phyloP scores from a whole-genome alignment of 2,888 invertebrate genomes.

The Leptodirus hochenwartii region DNA sequence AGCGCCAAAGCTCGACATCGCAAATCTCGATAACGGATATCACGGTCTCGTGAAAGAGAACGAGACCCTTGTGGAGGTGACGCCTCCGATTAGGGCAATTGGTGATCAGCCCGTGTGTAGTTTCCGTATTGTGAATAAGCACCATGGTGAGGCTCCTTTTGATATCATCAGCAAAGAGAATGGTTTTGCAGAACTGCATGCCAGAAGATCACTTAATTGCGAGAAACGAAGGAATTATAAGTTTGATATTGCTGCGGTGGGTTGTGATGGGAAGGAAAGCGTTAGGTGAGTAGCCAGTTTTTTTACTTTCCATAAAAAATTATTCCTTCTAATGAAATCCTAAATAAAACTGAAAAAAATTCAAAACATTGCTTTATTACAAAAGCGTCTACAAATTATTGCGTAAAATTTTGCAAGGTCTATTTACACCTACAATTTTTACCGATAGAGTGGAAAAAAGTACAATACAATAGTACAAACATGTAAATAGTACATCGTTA shows the following conservation, averaged over 20 bases:
- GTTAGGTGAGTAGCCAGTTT: slow-evolving; percentile 23
- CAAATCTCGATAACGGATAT: slow-evolving; percentile 72
- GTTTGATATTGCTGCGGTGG: slow-evolving; percentile 87
- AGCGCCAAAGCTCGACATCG: slow-evolving; percentile 57
- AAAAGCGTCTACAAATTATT: too few species aligned
- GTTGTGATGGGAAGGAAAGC: slow-evolving; percentile 66
- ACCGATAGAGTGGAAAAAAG: too few species aligned
- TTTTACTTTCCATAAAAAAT: too few species aligned
- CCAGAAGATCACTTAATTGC: slow-evolving; percentile 73
- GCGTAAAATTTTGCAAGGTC: too few species aligned
- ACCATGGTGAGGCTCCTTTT: slow-evolving; percentile 88
- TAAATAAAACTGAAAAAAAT: too few species aligned
- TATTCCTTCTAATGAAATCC: too few species aligned
- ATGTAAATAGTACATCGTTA: too few species aligned
- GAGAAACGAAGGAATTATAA: slow-evolving; percentile 89
- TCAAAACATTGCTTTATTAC: too few species aligned
- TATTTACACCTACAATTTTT: too few species aligned
- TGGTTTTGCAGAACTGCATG: slow-evolving; percentile 68
- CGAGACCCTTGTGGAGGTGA: slow-evolving; percentile 81
- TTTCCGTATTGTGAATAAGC: slow-evolving; percentile 79
- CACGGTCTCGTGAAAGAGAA: slow-evolving; percentile 86
- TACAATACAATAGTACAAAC: too few species aligned
- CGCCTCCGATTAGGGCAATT: slow-evolving; percentile 73
- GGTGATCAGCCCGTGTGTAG: slow-evolving; percentile 56
- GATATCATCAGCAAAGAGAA: slow-evolving; percentile 28